Conservation (phyloP, 2,888 invertebrate species). For the Troides oblongomaculatus region DNA sequence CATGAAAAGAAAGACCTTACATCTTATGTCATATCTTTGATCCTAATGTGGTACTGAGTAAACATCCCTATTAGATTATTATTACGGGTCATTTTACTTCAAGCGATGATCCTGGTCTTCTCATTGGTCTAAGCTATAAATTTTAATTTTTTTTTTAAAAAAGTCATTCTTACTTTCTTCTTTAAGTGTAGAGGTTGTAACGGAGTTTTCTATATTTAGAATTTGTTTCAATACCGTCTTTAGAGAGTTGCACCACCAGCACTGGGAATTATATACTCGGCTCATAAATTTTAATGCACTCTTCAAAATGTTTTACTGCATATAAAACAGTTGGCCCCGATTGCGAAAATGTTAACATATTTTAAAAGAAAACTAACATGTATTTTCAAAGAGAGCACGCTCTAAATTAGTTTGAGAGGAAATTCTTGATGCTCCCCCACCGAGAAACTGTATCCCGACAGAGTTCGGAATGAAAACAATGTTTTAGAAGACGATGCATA, state of each 20-base stretch:
- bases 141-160: too few relatives aligned
- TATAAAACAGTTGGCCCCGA: slow-evolving; percentile 8
- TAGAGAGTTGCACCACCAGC: not conserved
- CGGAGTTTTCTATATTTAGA: too few relatives aligned
- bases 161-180: too few relatives aligned
- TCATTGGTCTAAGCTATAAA: too few relatives aligned
- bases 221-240: not conserved
- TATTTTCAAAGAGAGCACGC: slow-evolving; percentile 4
- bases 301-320: not conserved
- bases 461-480: slow-evolving; percentile 2
- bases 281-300: not conserved
- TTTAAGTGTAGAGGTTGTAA: too few relatives aligned
- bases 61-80: too few relatives aligned
- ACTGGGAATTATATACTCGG: not conserved
- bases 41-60: too few relatives aligned
- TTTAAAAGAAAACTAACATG: slow-evolving; percentile 4
- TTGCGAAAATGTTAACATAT: not conserved
- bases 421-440: slow-evolving; percentile 9
- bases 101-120: too few relatives aligned
- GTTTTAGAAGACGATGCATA: not conserved
- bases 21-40: too few relatives aligned
- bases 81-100: too few relatives aligned
- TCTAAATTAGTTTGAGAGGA: slow-evolving; percentile 11
- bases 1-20: too few relatives aligned
- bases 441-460: slow-evolving; percentile 1